Conservation (phyloP, 2,113 vertebrate species). For the Canis aureus region DNA sequence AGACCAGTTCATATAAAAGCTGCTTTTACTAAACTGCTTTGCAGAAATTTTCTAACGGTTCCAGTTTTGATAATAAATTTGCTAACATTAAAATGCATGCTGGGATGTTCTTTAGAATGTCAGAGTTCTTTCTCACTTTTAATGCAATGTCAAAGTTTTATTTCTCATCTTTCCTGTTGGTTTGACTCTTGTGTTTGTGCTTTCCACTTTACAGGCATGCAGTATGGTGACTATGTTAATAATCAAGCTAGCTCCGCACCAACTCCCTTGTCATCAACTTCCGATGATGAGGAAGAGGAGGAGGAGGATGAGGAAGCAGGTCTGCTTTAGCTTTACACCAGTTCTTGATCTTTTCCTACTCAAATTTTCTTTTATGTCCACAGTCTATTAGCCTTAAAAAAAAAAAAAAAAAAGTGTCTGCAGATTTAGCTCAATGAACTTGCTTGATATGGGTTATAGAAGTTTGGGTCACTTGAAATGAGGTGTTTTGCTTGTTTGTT, state of each 20-base stretch:
- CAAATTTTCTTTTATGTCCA: conserved; percentile 75
- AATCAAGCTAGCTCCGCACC: conserved; percentile 95
- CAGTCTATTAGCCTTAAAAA: conserved; percentile 16
- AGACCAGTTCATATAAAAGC: conserved; percentile 67
- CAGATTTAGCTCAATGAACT: conserved; percentile 49
- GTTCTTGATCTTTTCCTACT: conserved; percentile 85
- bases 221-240: conserved; percentile 97
- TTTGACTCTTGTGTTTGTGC: conserved; percentile 91
- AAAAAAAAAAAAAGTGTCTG: conserved; percentile 27
- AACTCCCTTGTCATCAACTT: conserved; percentile 97
- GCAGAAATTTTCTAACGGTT: conserved; percentile 65
- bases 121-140: conserved; percentile 84
- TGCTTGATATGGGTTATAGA: conserved; percentile 48
- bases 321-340: conserved; percentile 96
- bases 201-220: conserved; percentile 96
- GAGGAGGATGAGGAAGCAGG: conserved; percentile 99
- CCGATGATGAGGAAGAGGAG: conserved; percentile 96
- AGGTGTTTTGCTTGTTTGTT: conserved; percentile 40
- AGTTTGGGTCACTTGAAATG: conserved; percentile 34
- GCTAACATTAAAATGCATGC: conserved; percentile 82
- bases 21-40: conserved; percentile 76
- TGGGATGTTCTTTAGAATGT: conserved; percentile 81
- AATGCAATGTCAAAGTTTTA: conserved; percentile 86
- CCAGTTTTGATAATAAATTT: conserved; percentile 54
- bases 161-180: conserved; percentile 85